Base-by-base conservation (phyloP, 2,888 invertebrate genomes). In the Odontocolon sp. region DNA sequence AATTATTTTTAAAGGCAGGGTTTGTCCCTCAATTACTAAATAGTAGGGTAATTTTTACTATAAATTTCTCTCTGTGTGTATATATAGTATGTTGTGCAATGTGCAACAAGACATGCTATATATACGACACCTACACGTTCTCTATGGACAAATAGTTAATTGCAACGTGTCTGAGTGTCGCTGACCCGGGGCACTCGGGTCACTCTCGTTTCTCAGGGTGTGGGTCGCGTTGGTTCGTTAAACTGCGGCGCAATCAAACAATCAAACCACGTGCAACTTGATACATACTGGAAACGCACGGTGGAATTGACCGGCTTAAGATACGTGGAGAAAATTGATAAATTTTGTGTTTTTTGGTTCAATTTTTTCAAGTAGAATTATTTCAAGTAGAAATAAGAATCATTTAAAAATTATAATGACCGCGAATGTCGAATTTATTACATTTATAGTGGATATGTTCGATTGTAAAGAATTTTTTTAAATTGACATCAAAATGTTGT, bases 211-310 rank as follows among this genome's bases (percentile, higher is more conserved):
- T 80, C 70, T 71, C 77, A 67, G 72, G 47, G 54, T 66, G 84
- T 82, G 71, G 82, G 80, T 38, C 66, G 81, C 70, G 56, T 74
- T 66, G 68, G 75, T 72, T 69, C 77, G 80, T 81, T 75, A 80
- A 80, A 77, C 78, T n/a, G 77, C 77, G 76, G 57, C 63, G 79
- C 81, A 84, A 84, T 84, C 84, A 85, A 81, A 79, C 81, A 83
- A 85, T 85, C 80, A 85, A 76, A 71, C 57, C 50, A 69, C 64
- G 68, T 68, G 33, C 52, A 57, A n/a, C 11, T 57, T 18, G 28
- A 40, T 45, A 31, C 42, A 54, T 33, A 9, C 9, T 31, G 36
- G 66, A 36, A 40, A 28, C 28, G 31, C 28, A 40, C n/a, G n/a
- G n/a, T n/a, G n/a, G n/a, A n/a, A n/a, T n/a, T n/a, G n/a, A n/a